Conservation (phyloP, 37 sponge, comb jelly and placozoan species). For the Axinella damicornis region DNA sequence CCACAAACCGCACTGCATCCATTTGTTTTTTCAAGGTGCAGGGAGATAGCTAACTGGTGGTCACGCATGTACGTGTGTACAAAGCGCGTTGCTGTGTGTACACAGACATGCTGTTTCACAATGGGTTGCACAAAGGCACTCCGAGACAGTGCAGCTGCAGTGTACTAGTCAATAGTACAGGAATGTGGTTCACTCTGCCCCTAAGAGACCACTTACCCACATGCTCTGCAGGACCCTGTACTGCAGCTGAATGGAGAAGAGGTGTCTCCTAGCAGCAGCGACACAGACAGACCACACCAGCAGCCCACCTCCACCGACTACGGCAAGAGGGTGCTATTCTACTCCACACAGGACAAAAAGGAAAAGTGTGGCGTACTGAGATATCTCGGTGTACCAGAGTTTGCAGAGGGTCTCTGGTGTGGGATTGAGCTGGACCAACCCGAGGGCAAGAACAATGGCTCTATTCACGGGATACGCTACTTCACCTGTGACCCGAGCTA, state of each 20-base stretch:
- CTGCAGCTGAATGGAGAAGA: not conserved
- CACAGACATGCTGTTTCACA: no score
- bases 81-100: no score
- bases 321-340: slow-evolving; percentile 66
- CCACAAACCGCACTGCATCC: no score
- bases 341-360: slow-evolving; percentile 51
- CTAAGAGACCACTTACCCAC: no score
- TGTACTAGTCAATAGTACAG: no score
- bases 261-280: not conserved
- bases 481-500: slow-evolving; percentile 53
- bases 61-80: no score
- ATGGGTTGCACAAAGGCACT: no score
- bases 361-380: slow-evolving; percentile 53
- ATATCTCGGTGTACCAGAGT: slow-evolving; percentile 62
- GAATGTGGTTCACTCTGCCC: no score
- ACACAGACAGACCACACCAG: not conserved
- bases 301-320: slow-evolving; percentile 36
- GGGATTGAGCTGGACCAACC: slow-evolving; percentile 64
- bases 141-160: no score
- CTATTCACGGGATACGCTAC: slow-evolving; percentile 61
- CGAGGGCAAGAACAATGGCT: slow-evolving; percentile 71
- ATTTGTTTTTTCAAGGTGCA: no score
- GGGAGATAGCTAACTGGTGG: no score
- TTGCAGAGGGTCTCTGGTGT: slow-evolving; percentile 68
- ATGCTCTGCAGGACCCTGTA: not conserved